Evolutionary conservation across 2,113 vertebrate genomes (phyloP).

Genomic region (Ia io): DNA sequence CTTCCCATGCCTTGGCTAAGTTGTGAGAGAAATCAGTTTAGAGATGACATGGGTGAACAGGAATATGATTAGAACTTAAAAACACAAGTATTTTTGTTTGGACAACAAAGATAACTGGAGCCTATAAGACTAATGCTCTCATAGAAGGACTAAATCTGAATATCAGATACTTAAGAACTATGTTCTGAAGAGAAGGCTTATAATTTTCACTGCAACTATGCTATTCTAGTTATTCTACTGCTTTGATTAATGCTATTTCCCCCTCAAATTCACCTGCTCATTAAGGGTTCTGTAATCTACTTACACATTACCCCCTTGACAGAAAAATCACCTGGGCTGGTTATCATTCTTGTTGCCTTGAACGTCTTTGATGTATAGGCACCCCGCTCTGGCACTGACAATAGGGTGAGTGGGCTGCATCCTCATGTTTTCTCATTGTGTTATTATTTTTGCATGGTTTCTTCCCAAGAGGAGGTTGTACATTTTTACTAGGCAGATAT

Average conservation of each 20-base stretch:
- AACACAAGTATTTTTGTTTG: background rate
- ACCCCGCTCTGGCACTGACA: background rate
- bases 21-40: background rate
- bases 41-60: background rate
- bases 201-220: background rate
- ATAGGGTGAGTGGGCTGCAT: background rate
- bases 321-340: background rate
- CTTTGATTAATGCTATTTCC: background rate
- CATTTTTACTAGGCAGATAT: background rate
- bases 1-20: background rate
- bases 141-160: background rate
- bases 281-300: background rate
- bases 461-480: constrained; percentile 48
- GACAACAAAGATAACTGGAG: background rate
- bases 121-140: background rate
- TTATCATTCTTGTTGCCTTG: background rate
- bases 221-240: background rate
- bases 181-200: background rate
- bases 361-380: background rate
- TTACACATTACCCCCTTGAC: background rate
- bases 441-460: constrained; percentile 37
- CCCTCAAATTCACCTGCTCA: background rate
- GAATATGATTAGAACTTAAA: background rate
- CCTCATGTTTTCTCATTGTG: background rate
- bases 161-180: background rate